A percentile compares a stretch with the other conserved stretches of the same genome.
phyloP scores from a whole-genome alignment of 2,888 invertebrate genomes.

The Cerastis rubricosa region DNA sequence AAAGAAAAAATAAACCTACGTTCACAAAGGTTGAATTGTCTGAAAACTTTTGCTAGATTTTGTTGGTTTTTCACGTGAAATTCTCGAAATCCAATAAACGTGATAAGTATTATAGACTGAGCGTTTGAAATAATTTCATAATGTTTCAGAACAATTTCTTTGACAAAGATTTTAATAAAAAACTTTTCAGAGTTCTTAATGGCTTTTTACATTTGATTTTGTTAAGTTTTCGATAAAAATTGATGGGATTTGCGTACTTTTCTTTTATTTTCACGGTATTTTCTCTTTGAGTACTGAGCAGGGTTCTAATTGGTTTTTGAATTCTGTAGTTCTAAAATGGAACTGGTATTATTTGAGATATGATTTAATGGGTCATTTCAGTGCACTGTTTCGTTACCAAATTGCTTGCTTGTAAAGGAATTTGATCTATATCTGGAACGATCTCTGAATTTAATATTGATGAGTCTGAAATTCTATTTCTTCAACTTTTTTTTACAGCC shows the following conservation, averaged over 20 bases:
- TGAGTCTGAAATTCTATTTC: no score
- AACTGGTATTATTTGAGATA: not conserved
- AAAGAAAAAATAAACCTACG: not conserved
- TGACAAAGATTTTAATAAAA: slow-evolving; percentile 66
- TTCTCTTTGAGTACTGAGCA: slow-evolving; percentile 7
- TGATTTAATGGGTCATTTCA: not conserved
- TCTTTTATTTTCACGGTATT: slow-evolving; percentile 32
- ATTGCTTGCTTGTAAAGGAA: no score
- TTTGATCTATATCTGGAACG: no score
- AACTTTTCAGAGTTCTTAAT: slow-evolving; percentile 63
- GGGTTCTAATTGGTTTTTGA: slow-evolving; percentile 3
- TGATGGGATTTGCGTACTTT: slow-evolving; percentile 46
- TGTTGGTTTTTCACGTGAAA: slow-evolving; percentile 27
- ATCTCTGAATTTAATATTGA: no score
- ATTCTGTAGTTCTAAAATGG: not conserved
- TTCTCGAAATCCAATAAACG: slow-evolving; percentile 48
- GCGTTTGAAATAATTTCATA: slow-evolving; percentile 62
- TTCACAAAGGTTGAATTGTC: slow-evolving; percentile 17
- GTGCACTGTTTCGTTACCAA: no score
- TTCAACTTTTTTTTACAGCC: no score
- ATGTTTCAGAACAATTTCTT: slow-evolving; percentile 61
- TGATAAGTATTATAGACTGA: slow-evolving; percentile 39
- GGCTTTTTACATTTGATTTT: slow-evolving; percentile 68
- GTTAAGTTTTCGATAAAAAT: slow-evolving; percentile 59
- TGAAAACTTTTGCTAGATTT: slow-evolving; percentile 31